Percentiles rank a stretch among this genome's conserved stretches.
phyloP scores from a whole-genome alignment of 2,113 vertebrate species.

The Sylvia atricapilla region DNA sequence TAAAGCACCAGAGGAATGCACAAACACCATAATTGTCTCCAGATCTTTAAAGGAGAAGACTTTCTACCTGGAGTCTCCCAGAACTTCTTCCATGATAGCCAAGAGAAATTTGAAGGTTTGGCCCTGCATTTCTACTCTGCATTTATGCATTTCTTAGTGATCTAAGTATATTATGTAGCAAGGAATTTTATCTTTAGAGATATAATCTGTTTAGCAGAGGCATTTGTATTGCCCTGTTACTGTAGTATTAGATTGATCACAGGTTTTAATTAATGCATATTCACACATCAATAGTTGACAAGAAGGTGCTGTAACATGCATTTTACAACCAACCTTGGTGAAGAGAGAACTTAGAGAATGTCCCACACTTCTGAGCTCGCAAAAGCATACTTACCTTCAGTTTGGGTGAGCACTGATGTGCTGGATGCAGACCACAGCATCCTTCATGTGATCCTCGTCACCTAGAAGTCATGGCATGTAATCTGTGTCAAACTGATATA shows the following conservation, averaged over 20 bases:
- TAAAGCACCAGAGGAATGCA: not conserved
- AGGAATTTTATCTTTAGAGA: not conserved
- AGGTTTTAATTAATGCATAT: not conserved
- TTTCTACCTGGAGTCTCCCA: not conserved
- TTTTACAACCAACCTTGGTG: not conserved
- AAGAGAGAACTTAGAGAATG: not conserved
- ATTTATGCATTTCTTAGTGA: not conserved
- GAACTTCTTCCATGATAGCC: not conserved
- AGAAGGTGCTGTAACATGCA: not conserved
- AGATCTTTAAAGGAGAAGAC: not conserved
- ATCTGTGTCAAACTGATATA: not conserved
- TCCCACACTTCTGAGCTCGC: not conserved
- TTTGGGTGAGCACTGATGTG: not conserved
- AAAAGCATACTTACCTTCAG: not conserved
- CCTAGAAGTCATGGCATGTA: not conserved
- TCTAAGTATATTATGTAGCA: not conserved
- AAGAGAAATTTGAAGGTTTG: not conserved
- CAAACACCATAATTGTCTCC: not conserved
- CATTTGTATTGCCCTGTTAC: not conserved
- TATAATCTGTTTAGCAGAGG: not conserved
- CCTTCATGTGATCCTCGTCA: accelerated
- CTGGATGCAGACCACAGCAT: not conserved
- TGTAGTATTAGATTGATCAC: not conserved
- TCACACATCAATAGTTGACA: not conserved
- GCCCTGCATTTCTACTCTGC: not conserved